phyloP scores from a whole-genome alignment of 30 jellyfish, hydroid and myxozoan species.

The Clytia hemisphaerica region DNA sequence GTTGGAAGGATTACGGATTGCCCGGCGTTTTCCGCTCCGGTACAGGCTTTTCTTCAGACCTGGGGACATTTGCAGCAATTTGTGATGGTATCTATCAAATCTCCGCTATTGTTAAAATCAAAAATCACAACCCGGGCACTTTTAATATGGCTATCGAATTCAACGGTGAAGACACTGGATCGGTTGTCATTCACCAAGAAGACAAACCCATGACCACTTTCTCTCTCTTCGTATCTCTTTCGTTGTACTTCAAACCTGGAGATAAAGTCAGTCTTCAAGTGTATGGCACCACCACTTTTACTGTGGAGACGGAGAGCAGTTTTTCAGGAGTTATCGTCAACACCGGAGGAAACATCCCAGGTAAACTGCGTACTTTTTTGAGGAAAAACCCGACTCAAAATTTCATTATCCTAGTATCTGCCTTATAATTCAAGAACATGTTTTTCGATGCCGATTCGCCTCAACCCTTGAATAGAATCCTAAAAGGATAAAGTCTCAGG shows the following conservation, averaged over 20 bases:
- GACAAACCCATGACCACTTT: constrained; percentile 3
- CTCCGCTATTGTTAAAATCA: constrained; percentile 47
- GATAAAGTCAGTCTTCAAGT: constrained; percentile 33
- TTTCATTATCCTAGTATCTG: too few relatives aligned
- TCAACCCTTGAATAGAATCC: too few relatives aligned
- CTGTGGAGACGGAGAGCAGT: constrained; percentile 52
- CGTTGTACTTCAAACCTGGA: constrained; percentile 41
- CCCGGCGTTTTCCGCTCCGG: constrained; percentile 63
- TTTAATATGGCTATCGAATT: constrained; percentile 52
- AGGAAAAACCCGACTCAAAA: too few relatives aligned
- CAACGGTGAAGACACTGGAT: constrained; percentile 44
- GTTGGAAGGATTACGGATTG: constrained; percentile 39
- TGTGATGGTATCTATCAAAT: constrained; percentile 55
- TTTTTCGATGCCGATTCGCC: too few relatives aligned
- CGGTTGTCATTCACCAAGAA: background rate
- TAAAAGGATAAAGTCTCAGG: too few relatives aligned
- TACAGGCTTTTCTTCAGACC: constrained; percentile 72
- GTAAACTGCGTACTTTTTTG: too few relatives aligned
- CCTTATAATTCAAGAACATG: too few relatives aligned
- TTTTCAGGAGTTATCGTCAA: constrained; percentile 53
- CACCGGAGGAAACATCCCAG: constrained; percentile 13
- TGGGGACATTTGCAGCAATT: constrained; percentile 60
- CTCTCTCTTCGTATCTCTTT: constrained; percentile 45
- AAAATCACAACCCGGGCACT: constrained; percentile 17
- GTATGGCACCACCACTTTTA: constrained; percentile 37